Conservation (phyloP, 2,797 vertebrate species). For the Neosilurus mollespiculum region DNA sequence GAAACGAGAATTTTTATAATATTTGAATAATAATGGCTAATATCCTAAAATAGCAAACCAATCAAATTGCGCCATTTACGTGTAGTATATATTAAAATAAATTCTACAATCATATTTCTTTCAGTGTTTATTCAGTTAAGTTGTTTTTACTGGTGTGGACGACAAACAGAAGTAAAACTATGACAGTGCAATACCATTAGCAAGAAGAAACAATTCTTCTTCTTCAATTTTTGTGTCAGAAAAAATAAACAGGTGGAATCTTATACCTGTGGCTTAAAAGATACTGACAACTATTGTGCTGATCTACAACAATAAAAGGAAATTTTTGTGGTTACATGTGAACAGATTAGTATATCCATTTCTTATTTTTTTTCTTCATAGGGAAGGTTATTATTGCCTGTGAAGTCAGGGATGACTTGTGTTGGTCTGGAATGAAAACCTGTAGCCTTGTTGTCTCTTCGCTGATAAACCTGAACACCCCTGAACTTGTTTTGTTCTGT, state of each 20-base stretch:
- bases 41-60: too few relatives aligned
- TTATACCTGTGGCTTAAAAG: background rate
- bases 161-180: background rate
- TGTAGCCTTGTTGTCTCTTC: background rate
- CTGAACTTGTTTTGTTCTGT: background rate
- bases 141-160: background rate
- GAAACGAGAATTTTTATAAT: too few relatives aligned
- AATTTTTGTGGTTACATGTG: background rate
- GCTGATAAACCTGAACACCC: background rate
- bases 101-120: background rate
- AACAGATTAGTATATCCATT: background rate
- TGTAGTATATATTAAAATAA: background rate
- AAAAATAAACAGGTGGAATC: background rate
- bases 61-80: too few relatives aligned
- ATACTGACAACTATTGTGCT: background rate
- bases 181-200: background rate
- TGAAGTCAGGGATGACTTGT: background rate
- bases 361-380: background rate
- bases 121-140: background rate
- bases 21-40: too few relatives aligned
- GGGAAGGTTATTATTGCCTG: background rate
- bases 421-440: slow-evolving; percentile 5
- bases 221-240: too few relatives aligned
- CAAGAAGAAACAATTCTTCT: background rate
- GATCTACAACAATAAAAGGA: background rate